Evolutionary conservation across 2,888 invertebrate genomes (phyloP), one percentile per base, ranked within the genome.

Genomic region (Helicoverpa assulta): DNA sequence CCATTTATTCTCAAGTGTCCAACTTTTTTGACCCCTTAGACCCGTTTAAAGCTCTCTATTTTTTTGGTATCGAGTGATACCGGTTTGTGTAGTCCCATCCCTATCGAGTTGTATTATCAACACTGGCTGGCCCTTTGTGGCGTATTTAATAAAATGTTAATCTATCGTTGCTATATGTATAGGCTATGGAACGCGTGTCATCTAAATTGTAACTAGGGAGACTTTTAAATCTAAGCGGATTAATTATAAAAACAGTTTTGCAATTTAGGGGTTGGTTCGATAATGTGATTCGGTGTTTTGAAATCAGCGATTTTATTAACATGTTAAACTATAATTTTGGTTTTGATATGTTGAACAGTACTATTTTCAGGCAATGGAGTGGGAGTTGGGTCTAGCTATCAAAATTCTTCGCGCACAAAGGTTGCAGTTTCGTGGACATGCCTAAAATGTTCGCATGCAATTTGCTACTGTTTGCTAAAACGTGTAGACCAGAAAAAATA

Each of bases 11-110:
- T 77, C 52, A 67, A 70, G 74, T 78, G 67, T 75, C 29, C 65
- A 76, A 72, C 57, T 65, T 73, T 75, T 78, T 82, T 73, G 55
- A 73, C 33, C 55, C 51, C 65, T 55, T 62, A 79, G 76, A 78
- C 79, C 66, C 65, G 82, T 69, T 73, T 79, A 67, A 54, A 76
- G 59, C 67, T 53, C n/a, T 69, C 66, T 66, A 68, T 70, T 74
- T 71, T 80, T 80, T 80, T 63, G 62, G 58, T 74, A 77, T 82
- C 75, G 58, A 73, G 52, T 70, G 67, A 73, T 83, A 82, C 83
- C 82, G 83, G 83, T 79, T 81, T 79, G n/a, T 64, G 61, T 60
- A 55, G 55, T 70, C 69, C 33, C 81, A 80, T 77, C 76, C 63
- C 79, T 79, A 73, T 70, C 56, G 55, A 12, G 54, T 51, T 68